Percentiles rank a stretch among this genome's conserved stretches.
These are phyloP conservation scores for Apamea crenata DNA, from an alignment of 2,888 invertebrate genomes.

Conservation along the genomic window DNA sequence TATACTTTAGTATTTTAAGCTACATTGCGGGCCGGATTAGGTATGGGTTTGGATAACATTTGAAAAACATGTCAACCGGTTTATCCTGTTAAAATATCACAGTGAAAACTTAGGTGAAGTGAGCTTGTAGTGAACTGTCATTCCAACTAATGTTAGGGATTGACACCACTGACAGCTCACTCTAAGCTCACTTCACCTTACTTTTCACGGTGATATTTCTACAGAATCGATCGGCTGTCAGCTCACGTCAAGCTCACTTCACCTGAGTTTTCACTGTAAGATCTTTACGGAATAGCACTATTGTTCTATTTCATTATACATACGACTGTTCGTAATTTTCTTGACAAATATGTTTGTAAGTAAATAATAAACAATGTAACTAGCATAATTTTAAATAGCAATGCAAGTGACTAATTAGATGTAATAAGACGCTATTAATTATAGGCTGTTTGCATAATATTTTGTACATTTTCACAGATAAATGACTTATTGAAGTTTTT, in stretches of 20 bases:
- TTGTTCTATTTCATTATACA: too few relatives aligned
- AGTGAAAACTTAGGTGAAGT: too few relatives aligned
- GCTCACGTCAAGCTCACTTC: too few relatives aligned
- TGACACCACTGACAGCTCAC: neutral
- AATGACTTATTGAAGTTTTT: neutral
- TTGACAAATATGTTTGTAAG: neutral
- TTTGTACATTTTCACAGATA: neutral
- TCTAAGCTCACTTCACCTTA: neutral
- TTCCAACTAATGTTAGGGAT: too few relatives aligned
- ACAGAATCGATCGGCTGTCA: too few relatives aligned
- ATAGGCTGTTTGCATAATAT: constrained; percentile 24
- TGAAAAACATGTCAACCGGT: neutral
- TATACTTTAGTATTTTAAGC: neutral
- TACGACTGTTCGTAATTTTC: neutral
- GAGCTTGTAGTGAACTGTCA: neutral
- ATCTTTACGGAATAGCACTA: too few relatives aligned
- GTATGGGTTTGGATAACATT: neutral
- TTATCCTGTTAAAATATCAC: too few relatives aligned
- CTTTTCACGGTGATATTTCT: too few relatives aligned
- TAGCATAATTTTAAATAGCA: constrained; percentile 47
- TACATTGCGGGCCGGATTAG: neutral
- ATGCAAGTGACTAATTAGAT: constrained; percentile 40
- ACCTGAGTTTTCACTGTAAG: too few relatives aligned
- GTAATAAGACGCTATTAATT: constrained; percentile 2
- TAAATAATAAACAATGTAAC: constrained; percentile 11